Conservation (phyloP, 2,113 vertebrate genomes). For the Cinclus mexicanus region DNA sequence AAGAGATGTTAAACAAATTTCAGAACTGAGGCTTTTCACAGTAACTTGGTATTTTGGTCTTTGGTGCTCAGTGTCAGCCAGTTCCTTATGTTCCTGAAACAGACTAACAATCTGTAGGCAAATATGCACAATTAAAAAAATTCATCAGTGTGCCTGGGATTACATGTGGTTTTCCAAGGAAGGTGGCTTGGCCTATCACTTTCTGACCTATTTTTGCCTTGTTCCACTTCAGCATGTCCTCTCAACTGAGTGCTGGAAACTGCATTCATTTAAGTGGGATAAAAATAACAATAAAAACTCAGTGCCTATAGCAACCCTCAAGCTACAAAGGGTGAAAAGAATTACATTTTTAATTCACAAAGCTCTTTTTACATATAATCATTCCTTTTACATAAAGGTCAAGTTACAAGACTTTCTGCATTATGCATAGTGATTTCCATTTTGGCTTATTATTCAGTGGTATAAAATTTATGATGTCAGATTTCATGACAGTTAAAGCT, state of each 20-base stretch:
- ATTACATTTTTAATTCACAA: conserved; percentile 52
- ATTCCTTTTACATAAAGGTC: conserved; percentile 65
- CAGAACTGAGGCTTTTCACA: not conserved
- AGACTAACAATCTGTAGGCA: not conserved
- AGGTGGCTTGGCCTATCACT: not conserved
- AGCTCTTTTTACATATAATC: conserved; percentile 49
- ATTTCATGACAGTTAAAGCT: conserved; percentile 58
- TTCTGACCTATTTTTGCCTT: conserved; percentile 24
- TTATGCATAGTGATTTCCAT: conserved; percentile 65
- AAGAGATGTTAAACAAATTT: not conserved
- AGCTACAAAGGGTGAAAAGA: conserved; percentile 32
- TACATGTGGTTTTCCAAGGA: not conserved
- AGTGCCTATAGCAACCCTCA: conserved; percentile 41
- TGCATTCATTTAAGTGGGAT: not conserved
- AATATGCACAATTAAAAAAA: not conserved
- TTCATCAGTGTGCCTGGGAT: not conserved
- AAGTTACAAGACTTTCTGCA: conserved; percentile 53
- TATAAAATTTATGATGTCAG: conserved; percentile 55
- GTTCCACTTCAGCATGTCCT: not conserved
- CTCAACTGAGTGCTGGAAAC: conserved; percentile 1
- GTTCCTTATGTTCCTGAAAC: not conserved
- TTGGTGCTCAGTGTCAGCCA: not conserved
- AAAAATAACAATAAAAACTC: conserved; percentile 57
- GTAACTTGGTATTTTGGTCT: not conserved
- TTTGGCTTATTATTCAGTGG: conserved; percentile 57